Percentiles rank a stretch among this genome's conserved stretches.
Evolutionary conservation across 92 coral and sea anemone genomes (phyloP).

Genomic region (Phymanthus crucifer): DNA sequence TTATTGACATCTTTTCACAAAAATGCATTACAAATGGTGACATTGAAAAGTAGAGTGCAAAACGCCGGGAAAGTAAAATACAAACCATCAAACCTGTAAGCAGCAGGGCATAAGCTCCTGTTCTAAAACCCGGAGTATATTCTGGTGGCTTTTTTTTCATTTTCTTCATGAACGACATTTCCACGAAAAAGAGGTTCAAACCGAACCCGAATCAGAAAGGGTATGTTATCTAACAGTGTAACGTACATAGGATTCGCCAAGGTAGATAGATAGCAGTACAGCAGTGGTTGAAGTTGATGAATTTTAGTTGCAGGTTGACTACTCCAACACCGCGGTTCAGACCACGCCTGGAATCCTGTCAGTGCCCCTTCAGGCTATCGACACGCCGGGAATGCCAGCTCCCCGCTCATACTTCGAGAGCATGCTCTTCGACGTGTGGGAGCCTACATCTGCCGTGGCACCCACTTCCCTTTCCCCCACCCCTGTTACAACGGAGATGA

Average conservation of each 20-base stretch:
- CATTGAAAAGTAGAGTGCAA: neutral
- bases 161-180: too few relatives aligned
- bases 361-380: too few relatives aligned
- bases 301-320: neutral
- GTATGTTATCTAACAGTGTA: neutral
- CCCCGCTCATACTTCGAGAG: too few relatives aligned
- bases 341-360: too few relatives aligned
- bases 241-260: neutral
- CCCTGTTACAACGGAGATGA: neutral
- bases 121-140: conserved; percentile 77
- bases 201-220: neutral
- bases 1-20: too few relatives aligned
- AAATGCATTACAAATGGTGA: too few relatives aligned
- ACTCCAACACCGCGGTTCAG: too few relatives aligned
- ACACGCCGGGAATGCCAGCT: too few relatives aligned
- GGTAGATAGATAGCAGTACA: neutral
- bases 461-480: neutral
- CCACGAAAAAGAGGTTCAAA: neutral
- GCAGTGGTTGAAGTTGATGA: neutral
- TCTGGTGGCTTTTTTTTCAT: conserved; percentile 26
- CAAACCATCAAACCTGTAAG: conserved; percentile 72
- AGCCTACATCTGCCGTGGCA: neutral
- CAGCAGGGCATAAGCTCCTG: conserved; percentile 96
- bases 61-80: neutral
- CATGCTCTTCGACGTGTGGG: too few relatives aligned